Evolutionary conservation across 2,888 invertebrate species (phyloP).

Genomic region (Tortrix viridana): DNA sequence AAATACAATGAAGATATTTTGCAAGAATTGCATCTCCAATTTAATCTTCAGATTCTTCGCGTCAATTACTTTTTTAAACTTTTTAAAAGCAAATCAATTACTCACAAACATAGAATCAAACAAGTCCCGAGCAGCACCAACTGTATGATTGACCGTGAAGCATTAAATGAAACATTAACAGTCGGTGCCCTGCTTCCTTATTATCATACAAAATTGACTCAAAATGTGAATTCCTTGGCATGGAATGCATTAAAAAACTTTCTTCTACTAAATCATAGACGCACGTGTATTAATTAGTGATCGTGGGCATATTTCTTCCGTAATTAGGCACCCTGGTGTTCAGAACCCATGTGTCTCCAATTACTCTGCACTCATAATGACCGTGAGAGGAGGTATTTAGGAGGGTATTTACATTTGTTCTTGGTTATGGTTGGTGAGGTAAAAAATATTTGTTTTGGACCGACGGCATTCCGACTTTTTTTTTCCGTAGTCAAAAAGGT

Average conservation of each 20-base stretch:
- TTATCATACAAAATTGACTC: too few species aligned
- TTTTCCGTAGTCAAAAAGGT: background rate
- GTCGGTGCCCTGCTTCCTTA: too few species aligned
- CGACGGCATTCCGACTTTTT: background rate
- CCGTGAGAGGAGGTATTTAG: constrained; percentile 54
- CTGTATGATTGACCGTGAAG: constrained; percentile 18
- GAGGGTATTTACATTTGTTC: constrained; percentile 28
- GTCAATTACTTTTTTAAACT: too few species aligned
- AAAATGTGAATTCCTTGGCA: too few species aligned
- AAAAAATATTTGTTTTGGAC: background rate
- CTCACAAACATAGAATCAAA: constrained; percentile 21
- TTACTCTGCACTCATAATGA: constrained; percentile 60
- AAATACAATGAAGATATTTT: too few species aligned
- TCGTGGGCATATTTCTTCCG: constrained; percentile 63
- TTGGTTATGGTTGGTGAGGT: constrained; percentile 11
- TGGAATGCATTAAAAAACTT: constrained; percentile 32
- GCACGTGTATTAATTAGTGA: constrained; percentile 53
- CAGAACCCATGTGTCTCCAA: constrained; percentile 62
- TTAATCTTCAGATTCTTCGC: too few species aligned
- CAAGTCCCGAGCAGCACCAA: constrained; percentile 27
- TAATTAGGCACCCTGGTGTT: constrained; percentile 60
- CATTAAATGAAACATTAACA: constrained; percentile 38
- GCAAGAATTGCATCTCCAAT: too few species aligned
- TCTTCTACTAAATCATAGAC: constrained; percentile 32
- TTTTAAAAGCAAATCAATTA: background rate